Base-by-base conservation (phyloP, 2,888 invertebrate genomes). In the Nudaria mundana region DNA sequence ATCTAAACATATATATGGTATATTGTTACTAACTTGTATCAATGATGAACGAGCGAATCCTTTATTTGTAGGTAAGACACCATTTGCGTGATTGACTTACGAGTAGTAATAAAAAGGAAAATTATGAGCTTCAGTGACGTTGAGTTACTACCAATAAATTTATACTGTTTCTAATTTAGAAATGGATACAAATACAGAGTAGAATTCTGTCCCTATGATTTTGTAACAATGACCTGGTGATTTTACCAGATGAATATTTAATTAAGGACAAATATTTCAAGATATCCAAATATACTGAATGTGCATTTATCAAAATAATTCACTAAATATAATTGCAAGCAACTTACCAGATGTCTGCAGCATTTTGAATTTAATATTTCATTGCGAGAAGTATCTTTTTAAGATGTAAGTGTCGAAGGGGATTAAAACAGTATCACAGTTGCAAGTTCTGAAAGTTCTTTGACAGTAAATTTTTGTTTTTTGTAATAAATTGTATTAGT, bases 41-140 rank as follows among this genome's bases (percentile, higher is more conserved):
- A 31, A 50, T 48, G 50, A 41, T 41, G 34, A 50, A 53, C 31
- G 44, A 31, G 46, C 45, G 60, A 44, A 30, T 44, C 34, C 13
- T 44, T 32, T n/a, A n/a, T 48, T 46, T 51, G 35, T 43, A 47
- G 30, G 43, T 45, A 42, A n/a, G 39, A 30, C 34, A 41, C 59
- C 52, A 65, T 67, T 69, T 64, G 50, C 53, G 44, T 61, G 71
- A 66, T 65, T 65, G 66, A 63, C 56, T 58, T 56, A n/a, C n/a
- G n/a, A n/a, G n/a, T n/a, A 20, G 28, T 63, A 57, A 66, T 71
- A 63, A 63, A 68, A 66, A 51, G 42, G 50, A 48, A 49, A 60
- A 66, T 66, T 64, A 66, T 66, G 60, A 63, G 52, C 43, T 40
- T 43, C 52, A 12, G 42, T 48, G 53, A 48, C 48, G 48, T 44